Evolutionary conservation across 2,797 vertebrate genomes (phyloP), one percentile per base, ranked within the genome.

Genomic region (Pampus argenteus): DNA sequence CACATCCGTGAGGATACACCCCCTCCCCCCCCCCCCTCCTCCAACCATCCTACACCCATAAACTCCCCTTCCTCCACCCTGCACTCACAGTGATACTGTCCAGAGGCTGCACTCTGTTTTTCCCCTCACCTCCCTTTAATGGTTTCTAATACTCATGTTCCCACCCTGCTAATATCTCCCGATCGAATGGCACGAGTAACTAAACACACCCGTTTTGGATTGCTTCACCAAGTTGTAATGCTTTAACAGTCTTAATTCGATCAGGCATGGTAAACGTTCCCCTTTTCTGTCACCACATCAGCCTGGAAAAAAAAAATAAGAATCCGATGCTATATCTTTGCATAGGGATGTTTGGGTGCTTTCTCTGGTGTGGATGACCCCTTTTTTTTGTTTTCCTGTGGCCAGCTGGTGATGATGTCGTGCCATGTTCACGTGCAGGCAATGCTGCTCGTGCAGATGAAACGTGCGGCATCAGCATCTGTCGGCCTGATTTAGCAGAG

Each of bases 81-180:
- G 47, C 20, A 48, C 56, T 61, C 23, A 1, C 26, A 52, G 25
- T 76, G 83, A 90, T 55, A 59, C 72, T 79, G 80, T 88, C 86
- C 85, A 90, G 87, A 87, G 66, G 42, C 79, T 55, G 67, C 3
- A 20, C 45, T 89, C 81, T 90, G 86, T 77, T 87, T 92, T 83
- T 85, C 78, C 72, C 78, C 72, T 87, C 85, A 76, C 73, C 74
- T 70, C 56, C 59, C 71, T 81, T 82, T 86, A 88, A 88, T 80
- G 84, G 76, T 65, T 83, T 54, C 77, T 88, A 88, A 90, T 82
- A 59, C 78, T 76, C 15, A 0, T 42, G 72, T 84, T 86, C 75
- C 78, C 57, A 34, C 56, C 71, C 57, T 2, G 11, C 42, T 82
- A 85, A 82, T 83, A 71, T 70, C 71, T 59, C 70, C 54, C 3